Conservation (phyloP, 2,113 vertebrate genomes). For the Crotalus horridus region DNA sequence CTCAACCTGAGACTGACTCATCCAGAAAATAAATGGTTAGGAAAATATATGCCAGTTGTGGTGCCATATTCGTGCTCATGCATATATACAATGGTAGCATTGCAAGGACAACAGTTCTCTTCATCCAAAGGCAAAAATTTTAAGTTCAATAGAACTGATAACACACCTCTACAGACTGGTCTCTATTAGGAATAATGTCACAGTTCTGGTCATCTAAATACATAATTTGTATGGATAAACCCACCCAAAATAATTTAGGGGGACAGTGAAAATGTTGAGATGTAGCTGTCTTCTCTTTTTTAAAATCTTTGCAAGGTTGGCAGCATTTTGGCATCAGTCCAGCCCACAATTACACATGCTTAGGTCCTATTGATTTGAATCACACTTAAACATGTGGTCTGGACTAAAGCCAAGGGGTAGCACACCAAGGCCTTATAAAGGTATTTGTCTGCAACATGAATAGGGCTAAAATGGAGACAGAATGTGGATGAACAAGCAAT, state of each 20-base stretch:
- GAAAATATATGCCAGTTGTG: not conserved
- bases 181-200: not conserved
- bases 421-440: not conserved
- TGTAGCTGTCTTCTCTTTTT: not conserved
- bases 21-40: not conserved
- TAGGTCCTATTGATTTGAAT: slow-evolving; percentile 24
- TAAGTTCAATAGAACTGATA: not conserved
- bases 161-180: not conserved
- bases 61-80: not conserved
- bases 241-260: not conserved
- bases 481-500: not conserved
- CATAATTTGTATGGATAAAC: not conserved
- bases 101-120: not conserved
- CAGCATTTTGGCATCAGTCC: not conserved
- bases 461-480: not conserved
- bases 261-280: not conserved
- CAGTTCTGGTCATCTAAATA: not conserved
- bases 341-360: slow-evolving; percentile 3
- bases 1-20: not conserved
- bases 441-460: not conserved
- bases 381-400: slow-evolving; percentile 16
- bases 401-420: slow-evolving; percentile 4
- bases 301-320: not conserved
- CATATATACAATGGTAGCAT: not conserved
- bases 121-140: not conserved